Conservation (phyloP, 2,888 invertebrate species). For the Melieria crassipennis region DNA sequence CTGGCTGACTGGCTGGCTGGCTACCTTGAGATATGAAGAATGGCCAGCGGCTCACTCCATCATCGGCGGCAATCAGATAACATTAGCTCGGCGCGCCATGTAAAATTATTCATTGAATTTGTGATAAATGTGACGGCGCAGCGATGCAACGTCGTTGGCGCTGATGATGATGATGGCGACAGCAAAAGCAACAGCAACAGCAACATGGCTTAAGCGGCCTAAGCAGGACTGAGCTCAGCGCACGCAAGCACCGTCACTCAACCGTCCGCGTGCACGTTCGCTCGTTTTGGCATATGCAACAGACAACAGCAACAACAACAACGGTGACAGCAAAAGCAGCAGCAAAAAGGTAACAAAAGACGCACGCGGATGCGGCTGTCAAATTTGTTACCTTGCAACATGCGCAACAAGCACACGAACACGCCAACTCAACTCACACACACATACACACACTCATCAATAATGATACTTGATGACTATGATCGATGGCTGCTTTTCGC, state of each 20-base stretch:
- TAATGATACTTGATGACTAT: constrained; percentile 59
- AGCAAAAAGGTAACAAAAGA: constrained; percentile 29
- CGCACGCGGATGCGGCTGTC: constrained; percentile 51
- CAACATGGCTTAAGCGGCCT: too few species aligned
- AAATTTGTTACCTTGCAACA: constrained; percentile 59
- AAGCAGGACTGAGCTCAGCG: neutral
- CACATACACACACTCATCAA: constrained; percentile 42
- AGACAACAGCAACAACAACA: constrained; percentile 13
- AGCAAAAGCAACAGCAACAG: constrained; percentile 20
- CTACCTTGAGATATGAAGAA: neutral
- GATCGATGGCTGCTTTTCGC: constrained; percentile 60
- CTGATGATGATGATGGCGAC: constrained; percentile 51
- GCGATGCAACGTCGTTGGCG: constrained; percentile 42
- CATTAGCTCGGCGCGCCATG: constrained; percentile 63
- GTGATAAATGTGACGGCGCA: constrained; percentile 63
- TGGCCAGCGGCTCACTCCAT: constrained; percentile 43
- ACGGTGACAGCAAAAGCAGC: constrained; percentile 6
- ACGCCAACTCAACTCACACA: constrained; percentile 2
- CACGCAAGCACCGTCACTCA: neutral
- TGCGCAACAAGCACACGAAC: constrained; percentile 24
- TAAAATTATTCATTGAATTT: constrained; percentile 65
- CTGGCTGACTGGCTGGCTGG: neutral
- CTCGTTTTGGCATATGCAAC: constrained; percentile 3
- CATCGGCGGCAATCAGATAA: constrained; percentile 63
- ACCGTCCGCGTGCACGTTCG: neutral